Evolutionary conservation across 2,797 vertebrate species (phyloP), one percentile per base, ranked within the genome.

Genomic region (Lepus townsendii): DNA sequence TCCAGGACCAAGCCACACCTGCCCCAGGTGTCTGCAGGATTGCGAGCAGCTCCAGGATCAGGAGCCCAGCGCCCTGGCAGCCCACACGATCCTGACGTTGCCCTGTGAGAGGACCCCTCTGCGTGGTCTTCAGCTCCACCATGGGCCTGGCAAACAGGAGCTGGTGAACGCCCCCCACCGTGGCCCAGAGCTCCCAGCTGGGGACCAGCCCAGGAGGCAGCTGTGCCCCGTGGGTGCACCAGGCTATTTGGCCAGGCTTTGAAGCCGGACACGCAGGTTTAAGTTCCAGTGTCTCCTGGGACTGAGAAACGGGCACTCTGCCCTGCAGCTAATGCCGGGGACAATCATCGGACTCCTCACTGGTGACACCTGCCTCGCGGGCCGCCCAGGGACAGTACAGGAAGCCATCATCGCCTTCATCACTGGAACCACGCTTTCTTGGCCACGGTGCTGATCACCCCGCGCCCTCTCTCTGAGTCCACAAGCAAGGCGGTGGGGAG

Each of bases 201-300:
- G 32, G 5, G 78, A 27, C 5, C 0, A 3, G 57, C 32, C 69
- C 0, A 0, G 24, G 22, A 22, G 12, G 1, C 42, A 6, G 16
- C 8, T 32, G 32, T 14, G 12, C 54, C 35, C 14, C 19, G 0
- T 1, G 24, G 83, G 26, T 7, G 9, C 42, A 47, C 32, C 26
- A 30, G 4, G 13, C 16, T 8, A 7, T 9, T 20, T 0, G 0
- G 5, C n/a, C 22, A 10, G 42, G 16, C 54, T 84, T 78, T 65
- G 54, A 32, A n/a, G 54, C 16, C 5, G 14, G 35, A n/a, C 42
- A 30, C 32, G 17, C 71, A 30, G 0, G 0, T 5, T 47, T 11
- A 60, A 35, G 54, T 35, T 32, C 30, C 32, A 57, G 54, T 1
- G 6, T 5, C 50, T 84, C 19, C 32, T 38, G 72, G 27, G 30